These are phyloP conservation scores for Lepidocyrtoides sp. DNA, from an alignment of 2,888 invertebrate species.

Conservation along the genomic window DNA sequence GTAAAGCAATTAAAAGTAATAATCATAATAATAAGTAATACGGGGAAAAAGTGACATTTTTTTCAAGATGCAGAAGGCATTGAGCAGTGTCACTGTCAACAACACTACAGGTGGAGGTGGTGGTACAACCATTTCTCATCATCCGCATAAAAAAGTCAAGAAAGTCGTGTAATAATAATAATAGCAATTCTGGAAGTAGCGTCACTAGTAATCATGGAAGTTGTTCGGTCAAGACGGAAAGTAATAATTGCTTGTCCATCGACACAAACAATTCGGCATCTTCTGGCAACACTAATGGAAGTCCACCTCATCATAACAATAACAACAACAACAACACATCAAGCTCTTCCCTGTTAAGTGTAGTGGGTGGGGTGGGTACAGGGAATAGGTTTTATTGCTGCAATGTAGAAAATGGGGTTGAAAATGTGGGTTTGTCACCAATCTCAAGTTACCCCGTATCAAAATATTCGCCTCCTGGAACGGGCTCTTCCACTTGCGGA, in stretches of 20 bases:
- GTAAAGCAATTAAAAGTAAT: constrained; percentile 68
- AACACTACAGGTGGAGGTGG: constrained; percentile 10
- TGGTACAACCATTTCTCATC: constrained; percentile 34
- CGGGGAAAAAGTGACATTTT: constrained; percentile 22
- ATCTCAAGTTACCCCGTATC: constrained; percentile 69
- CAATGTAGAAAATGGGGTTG: constrained; percentile 49
- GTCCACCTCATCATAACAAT: constrained; percentile 51
- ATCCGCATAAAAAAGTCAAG: constrained; percentile 69
- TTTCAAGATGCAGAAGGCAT: constrained; percentile 64
- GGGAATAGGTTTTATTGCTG: constrained; percentile 69
- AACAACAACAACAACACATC: constrained; percentile 28
- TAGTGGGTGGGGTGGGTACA: constrained; percentile 41
- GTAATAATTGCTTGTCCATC: constrained; percentile 49
- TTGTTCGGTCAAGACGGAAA: constrained; percentile 27
- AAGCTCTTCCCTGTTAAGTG: constrained; percentile 67
- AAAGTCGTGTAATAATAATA: constrained; percentile 59
- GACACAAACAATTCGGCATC: constrained; percentile 2
- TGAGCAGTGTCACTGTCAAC: constrained; percentile 39
- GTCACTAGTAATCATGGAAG: constrained; percentile 5
- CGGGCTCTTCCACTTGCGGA: background rate
- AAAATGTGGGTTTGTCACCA: constrained; percentile 11
- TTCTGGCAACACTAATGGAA: background rate
- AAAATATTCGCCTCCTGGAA: constrained; percentile 55
- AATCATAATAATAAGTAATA: constrained; percentile 35
- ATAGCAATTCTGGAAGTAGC: constrained; percentile 11